Percentiles rank a stretch among this genome's conserved stretches.
Evolutionary conservation across 2,113 vertebrate genomes (phyloP).

Genomic region (Cebus imitator): DNA sequence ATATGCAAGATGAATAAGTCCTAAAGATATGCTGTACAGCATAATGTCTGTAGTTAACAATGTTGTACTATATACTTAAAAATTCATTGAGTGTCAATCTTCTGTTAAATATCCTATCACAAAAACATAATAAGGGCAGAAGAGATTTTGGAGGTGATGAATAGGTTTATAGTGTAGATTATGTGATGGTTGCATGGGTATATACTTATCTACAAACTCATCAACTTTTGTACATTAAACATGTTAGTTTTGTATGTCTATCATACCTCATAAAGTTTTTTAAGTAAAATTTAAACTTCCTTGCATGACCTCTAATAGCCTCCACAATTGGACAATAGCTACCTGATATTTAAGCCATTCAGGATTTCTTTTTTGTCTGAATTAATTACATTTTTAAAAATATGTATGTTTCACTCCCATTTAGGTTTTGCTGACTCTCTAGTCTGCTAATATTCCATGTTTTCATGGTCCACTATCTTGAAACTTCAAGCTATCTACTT

Average conservation of each 20-base stretch:
- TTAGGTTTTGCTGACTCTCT: not conserved
- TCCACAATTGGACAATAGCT: not conserved
- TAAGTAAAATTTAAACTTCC: not conserved
- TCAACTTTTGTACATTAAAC: not conserved
- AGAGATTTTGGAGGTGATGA: not conserved
- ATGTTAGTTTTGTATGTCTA: not conserved
- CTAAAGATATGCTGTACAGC: not conserved
- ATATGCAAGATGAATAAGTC: not conserved
- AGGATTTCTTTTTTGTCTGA: not conserved
- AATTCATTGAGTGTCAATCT: not conserved
- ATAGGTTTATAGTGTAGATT: not conserved
- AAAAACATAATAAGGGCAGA: not conserved
- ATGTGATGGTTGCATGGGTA: not conserved
- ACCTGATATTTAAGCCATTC: not conserved
- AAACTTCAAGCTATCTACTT: not conserved
- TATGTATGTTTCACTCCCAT: not conserved
- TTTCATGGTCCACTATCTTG: not conserved
- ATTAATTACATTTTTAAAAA: not conserved
- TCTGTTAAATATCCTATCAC: not conserved
- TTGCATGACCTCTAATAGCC: accelerated
- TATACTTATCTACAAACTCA: not conserved
- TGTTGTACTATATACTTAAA: not conserved
- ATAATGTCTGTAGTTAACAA: not conserved
- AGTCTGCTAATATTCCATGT: not conserved
- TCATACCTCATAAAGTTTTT: not conserved